Conservation (phyloP, 2,113 vertebrate species). For the Pachycephala philippinensis region DNA sequence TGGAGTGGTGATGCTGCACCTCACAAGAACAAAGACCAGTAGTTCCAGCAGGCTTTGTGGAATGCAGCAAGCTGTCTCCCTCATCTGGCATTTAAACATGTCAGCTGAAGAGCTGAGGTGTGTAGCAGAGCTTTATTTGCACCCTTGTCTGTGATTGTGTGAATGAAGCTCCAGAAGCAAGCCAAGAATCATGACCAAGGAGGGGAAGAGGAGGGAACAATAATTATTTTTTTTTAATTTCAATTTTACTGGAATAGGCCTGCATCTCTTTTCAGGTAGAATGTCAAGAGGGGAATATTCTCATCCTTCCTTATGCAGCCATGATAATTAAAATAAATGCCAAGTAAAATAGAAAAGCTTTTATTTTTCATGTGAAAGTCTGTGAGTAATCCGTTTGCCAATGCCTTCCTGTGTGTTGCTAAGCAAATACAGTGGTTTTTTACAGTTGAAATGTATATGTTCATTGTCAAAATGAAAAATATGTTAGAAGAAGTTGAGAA, state of each 20-base stretch:
- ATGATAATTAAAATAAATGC: neutral
- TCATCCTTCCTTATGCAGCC: neutral
- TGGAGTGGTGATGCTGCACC: neutral
- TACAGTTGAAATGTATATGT: neutral
- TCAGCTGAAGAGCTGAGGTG: neutral
- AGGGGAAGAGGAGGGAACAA: neutral
- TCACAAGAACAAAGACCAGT: neutral
- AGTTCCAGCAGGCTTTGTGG: neutral
- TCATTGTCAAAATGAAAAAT: neutral
- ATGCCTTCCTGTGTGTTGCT: neutral
- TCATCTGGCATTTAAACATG: rapidly evolving
- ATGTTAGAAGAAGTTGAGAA: neutral
- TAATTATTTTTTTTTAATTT: neutral
- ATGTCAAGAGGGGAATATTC: neutral
- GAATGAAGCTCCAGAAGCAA: neutral
- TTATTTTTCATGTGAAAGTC: neutral
- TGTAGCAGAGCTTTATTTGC: neutral
- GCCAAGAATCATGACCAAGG: neutral
- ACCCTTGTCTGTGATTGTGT: neutral
- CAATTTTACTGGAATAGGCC: neutral
- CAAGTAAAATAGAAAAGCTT: neutral
- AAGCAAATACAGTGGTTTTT: neutral
- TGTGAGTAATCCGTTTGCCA: neutral
- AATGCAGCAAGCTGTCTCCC: neutral
- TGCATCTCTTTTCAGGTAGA: neutral